Evolutionary conservation across 2,113 vertebrate species (phyloP), one percentile per base, ranked within the genome.

Genomic region (Hylia prasina): DNA sequence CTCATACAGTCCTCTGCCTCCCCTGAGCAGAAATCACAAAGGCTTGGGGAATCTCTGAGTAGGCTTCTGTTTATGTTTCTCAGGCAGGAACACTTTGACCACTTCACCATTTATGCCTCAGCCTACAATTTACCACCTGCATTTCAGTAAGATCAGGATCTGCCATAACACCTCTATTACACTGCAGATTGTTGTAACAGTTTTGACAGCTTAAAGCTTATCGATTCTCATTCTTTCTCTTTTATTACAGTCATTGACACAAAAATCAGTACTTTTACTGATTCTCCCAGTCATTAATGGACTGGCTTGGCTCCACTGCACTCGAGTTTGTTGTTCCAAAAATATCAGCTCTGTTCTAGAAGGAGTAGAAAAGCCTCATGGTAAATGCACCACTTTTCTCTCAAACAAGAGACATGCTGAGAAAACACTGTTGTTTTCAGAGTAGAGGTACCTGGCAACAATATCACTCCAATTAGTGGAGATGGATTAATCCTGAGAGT

Each of bases 141-240:
- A 28, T 75, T 80, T 87, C 50, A 79, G 50, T 54, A 69, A 37
- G 64, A 71, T 35, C 22, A 56, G 56, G 54, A 60, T 75, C 40
- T 95, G 77, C 83, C 4, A 0, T 51, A 48, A n/a, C 35, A 45
- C 23, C 18, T 78, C 12, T 53, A 2, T 54, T 44, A 2, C 0
- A 42, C 10, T 5, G 21, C 40, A 54, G 50, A 15, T 25, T 53
- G 45, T 47, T n/a, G 0, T 56, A 82, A 39, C 23, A 33, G 61
- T 81, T 60, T 27, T 1, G 4, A 31, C 51, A 37, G 73, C 66
- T 56, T 69, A 47, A 85, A 68, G 30, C 60, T 42, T 42, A 30
- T 80, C 0, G 0, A 33, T 72, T 66, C 6, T 25, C 6, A 0
- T 31, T 50, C n/a, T 42, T 51, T 33, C 37, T 58, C 23, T 68